Conservation (phyloP, 2,888 invertebrate genomes). For the Sepiola atlantica region DNA sequence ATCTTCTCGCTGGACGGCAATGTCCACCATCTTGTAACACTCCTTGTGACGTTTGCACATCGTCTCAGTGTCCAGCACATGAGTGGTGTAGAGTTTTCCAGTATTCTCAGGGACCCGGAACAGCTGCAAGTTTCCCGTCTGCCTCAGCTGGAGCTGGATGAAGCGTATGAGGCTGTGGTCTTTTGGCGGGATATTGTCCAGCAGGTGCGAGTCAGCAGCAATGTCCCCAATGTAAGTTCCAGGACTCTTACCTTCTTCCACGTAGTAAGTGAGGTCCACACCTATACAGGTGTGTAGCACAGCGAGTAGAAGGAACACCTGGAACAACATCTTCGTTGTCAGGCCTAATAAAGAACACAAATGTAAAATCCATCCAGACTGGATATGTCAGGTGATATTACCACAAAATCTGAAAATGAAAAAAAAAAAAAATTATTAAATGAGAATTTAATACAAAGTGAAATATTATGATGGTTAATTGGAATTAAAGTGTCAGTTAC, state of each 20-base stretch:
- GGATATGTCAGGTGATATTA: slow-evolving; percentile 20
- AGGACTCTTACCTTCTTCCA: slow-evolving; percentile 32
- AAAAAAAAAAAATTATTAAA: neutral
- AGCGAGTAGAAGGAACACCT: neutral
- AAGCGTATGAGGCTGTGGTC: neutral
- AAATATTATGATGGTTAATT: too few species aligned
- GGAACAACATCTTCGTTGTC: slow-evolving; percentile 22
- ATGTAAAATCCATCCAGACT: slow-evolving; percentile 32
- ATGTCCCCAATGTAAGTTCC: neutral
- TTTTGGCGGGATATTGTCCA: neutral
- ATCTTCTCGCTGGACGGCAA: neutral
- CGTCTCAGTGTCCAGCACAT: neutral
- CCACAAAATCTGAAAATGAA: neutral
- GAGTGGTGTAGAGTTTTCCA: neutral
- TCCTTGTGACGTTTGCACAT: neutral
- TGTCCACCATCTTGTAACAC: neutral
- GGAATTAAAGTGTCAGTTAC: too few species aligned
- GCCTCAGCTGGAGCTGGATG: neutral
- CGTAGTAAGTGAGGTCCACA: neutral
- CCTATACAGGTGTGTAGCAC: neutral
- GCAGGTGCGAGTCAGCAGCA: neutral
- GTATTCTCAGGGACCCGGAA: neutral
- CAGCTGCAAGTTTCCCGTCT: neutral
- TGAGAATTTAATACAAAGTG: neutral
- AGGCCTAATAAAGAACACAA: neutral